Base-by-base conservation (phyloP, 2,888 invertebrate species). In the Ophioninae sp. region DNA sequence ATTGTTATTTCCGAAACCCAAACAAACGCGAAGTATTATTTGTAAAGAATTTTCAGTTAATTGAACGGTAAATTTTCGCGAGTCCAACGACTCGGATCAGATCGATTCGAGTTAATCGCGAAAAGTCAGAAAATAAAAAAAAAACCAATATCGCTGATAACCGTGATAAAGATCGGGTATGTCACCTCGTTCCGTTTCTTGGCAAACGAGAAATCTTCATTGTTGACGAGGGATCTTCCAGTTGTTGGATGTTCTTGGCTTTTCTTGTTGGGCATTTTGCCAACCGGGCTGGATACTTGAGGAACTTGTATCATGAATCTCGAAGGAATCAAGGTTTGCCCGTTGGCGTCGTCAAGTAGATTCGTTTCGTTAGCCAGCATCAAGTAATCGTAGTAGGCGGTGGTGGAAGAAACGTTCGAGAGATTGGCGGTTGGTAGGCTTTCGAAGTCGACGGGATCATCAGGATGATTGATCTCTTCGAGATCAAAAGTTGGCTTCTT, bases 331-430 rank as follows among this genome's bases (percentile, higher is more conserved):
- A 77, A 17, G 9, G 67, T 8, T 10, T 39, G 65, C 9, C 20
- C 13, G 17, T 69, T 20, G 13, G 58, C 6, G 58, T 61, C 22
- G 10, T 30, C 10, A 6, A 61, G 23, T 7, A 78, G 51, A 30
- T 22, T 41, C n/a, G 71, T 59, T 6, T 81, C 67, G 37, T 65
- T 72, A 10, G 68, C 56, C 41, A 72, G 13, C 30, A 79, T 44
- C 1, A 82, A 76, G 77, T 73, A 79, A 37, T 82, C 82, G 68
- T 61, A 77, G 58, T 79, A 82, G 7, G 84, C 84, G 9, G 86
- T 86, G 8, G 87, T 87, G 3, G 87, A 87, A 0, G 87, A 84
- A 9, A 87, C 87, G 51, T 78, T 84, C 17, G 86, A 84, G 7
- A 83, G 76, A 10, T 51, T 51, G 0, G 78, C 74, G 5, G 75